phyloP scores from a whole-genome alignment of 2,113 vertebrate genomes.

The Dasyornis broadbenti region DNA sequence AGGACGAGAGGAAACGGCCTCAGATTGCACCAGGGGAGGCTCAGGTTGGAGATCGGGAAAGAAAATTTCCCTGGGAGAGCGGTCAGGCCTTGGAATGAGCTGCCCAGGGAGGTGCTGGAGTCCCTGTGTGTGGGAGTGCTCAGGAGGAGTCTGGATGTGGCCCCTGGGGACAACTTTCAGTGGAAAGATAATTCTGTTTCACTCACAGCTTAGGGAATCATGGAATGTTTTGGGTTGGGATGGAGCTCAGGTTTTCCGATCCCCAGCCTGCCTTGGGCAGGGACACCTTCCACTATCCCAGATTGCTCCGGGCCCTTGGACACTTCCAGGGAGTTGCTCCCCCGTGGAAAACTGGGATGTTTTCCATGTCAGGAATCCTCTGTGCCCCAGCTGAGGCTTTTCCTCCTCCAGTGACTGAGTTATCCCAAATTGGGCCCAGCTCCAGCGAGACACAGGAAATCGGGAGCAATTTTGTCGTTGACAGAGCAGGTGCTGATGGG shows the following conservation, averaged over 20 bases:
- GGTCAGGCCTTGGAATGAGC: neutral
- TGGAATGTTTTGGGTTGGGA: neutral
- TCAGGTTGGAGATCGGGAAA: neutral
- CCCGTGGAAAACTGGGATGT: neutral
- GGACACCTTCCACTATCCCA: neutral
- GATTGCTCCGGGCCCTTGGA: neutral
- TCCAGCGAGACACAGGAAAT: neutral
- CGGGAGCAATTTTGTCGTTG: neutral
- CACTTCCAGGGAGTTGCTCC: neutral
- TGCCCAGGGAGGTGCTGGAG: neutral
- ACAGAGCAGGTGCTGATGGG: neutral
- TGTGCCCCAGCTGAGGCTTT: neutral
- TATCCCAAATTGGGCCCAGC: neutral
- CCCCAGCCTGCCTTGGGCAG: neutral
- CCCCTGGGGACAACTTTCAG: neutral
- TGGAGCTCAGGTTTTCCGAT: neutral
- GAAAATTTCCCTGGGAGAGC: neutral
- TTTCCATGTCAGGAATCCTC: neutral
- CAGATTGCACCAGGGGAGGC: neutral
- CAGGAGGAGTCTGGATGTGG: neutral
- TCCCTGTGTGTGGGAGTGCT: neutral
- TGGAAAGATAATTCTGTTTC: neutral
- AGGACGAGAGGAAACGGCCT: neutral
- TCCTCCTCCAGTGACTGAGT: neutral
- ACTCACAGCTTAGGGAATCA: neutral